Evolutionary conservation across 1,140 invertebrate species (phyloP), one percentile per base, ranked within the genome.

Genomic region (Bursaphelenchus mucronatus): DNA sequence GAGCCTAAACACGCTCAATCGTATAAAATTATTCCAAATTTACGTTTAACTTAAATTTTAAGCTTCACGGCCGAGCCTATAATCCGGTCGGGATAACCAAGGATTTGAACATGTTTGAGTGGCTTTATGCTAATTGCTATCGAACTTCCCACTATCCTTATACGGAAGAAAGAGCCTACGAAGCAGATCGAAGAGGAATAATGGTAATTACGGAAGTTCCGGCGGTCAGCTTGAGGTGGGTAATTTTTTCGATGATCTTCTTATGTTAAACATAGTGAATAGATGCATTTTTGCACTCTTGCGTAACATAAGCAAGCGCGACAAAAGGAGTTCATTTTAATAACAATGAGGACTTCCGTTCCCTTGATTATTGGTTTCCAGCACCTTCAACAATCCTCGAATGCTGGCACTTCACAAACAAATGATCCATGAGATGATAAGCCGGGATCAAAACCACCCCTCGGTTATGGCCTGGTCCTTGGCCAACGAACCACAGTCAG

Each of bases 121-220:
- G 94, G 94, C 21, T 67, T 19, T 81, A 92, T 5, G 91, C 89
- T 3, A 97, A 97, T 84, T 87, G 89, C 13, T 96, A 94, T 82
- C 86, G 95, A 19, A 98, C 95, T 0, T 96, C 93, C 0, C 95
- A 98, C 82, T 99, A 98, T 84, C 95, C 95, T 8, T 98, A 98
- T 82, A 91, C 92, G 1, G 95, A 98, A 78, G 94, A 98, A 84
- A 89, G 95, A 40, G 91, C 97, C 87, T 91, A 96, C 81, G 85
- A 91, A 78, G 92, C 93, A 30, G 94, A 97, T 82, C 86, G 88
- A 76, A 86, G 90, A 68, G 94, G 94, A 45, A 92, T 97, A 71
- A 91, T 94, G 82, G 89, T 97, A 19, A 94, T 97, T 67, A 89
- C 94, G 76, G 94, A 98, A 82, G 91, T 90, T 81, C 93, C 94